These are phyloP conservation scores for Petrocephalus microphthalmus DNA, from an alignment of 2,113 vertebrate species.

Conservation along the genomic window DNA sequence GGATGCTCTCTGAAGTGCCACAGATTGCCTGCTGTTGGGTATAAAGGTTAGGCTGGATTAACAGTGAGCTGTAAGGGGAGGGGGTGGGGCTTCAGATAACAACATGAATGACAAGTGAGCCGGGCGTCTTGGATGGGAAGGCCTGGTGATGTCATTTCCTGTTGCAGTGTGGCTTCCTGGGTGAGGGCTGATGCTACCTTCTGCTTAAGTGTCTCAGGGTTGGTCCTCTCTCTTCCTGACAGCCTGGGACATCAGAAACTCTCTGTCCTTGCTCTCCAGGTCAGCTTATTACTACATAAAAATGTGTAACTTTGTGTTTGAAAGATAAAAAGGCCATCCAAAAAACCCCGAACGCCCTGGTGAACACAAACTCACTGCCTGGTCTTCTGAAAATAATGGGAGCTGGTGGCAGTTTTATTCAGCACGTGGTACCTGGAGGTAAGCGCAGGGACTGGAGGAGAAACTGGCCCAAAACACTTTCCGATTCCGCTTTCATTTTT, in stretches of 20 bases:
- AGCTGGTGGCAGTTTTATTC: not conserved
- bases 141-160: not conserved
- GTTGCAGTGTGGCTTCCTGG: not conserved
- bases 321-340: not conserved
- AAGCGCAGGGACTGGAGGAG: not conserved
- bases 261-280: not conserved
- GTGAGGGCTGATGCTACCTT: not conserved
- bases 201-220: not conserved
- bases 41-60: not conserved
- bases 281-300: not conserved
- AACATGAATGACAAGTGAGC: not conserved
- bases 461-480: not conserved
- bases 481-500: not conserved
- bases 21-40: not conserved
- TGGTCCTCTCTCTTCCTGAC: not conserved
- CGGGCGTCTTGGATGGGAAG: not conserved
- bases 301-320: not conserved
- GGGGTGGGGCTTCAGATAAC: not conserved
- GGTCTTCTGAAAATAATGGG: not conserved
- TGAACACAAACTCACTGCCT: not conserved
- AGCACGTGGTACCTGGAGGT: not conserved
- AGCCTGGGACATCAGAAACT: not conserved
- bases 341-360: not conserved
- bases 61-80: not conserved
- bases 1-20: not conserved